A percentile compares a stretch with the other conserved stretches of the same genome.
phyloP scores from a whole-genome alignment of 1,140 invertebrate species.

The Pissodes strobi region DNA sequence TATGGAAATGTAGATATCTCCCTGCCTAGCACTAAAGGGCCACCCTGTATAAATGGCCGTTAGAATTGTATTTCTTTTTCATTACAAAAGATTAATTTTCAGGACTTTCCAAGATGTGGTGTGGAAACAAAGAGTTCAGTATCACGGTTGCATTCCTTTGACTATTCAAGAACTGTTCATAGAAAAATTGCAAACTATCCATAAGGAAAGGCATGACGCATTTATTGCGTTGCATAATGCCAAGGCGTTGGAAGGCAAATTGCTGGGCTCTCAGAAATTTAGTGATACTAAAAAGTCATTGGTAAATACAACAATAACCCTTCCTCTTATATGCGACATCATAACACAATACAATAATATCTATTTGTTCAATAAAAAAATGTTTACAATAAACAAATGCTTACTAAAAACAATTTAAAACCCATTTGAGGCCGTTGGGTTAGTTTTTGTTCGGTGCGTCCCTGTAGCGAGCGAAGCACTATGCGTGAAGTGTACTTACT shows the following conservation, averaged over 20 bases:
- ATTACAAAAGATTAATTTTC: too few species aligned
- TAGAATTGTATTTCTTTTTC: too few species aligned
- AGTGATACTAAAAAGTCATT: background rate
- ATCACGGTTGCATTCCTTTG: conserved; percentile 51
- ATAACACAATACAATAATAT: too few species aligned
- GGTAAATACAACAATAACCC: conserved; percentile 19
- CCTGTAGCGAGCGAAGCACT: too few species aligned
- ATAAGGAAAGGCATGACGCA: conserved; percentile 42
- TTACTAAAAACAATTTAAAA: too few species aligned
- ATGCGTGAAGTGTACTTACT: too few species aligned
- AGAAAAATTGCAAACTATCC: conserved; percentile 41
- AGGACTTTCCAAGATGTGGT: conserved; percentile 51
- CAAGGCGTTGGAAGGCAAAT: conserved; percentile 50
- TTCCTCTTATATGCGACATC: conserved; percentile 47
- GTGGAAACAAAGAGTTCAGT: conserved; percentile 48
- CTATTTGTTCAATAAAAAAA: too few species aligned
- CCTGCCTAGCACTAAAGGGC: background rate
- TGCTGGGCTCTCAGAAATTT: conserved; percentile 39
- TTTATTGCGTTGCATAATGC: conserved; percentile 43
- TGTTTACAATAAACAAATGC: too few species aligned
- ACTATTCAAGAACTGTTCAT: conserved; percentile 45
- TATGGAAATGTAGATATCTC: background rate
- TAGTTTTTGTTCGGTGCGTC: too few species aligned
- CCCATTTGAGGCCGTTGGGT: too few species aligned
- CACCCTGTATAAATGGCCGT: too few species aligned